These are phyloP conservation scores for Axinella damicornis DNA, from an alignment of 37 sponge, comb jelly and placozoan genomes.

Conservation along the genomic window DNA sequence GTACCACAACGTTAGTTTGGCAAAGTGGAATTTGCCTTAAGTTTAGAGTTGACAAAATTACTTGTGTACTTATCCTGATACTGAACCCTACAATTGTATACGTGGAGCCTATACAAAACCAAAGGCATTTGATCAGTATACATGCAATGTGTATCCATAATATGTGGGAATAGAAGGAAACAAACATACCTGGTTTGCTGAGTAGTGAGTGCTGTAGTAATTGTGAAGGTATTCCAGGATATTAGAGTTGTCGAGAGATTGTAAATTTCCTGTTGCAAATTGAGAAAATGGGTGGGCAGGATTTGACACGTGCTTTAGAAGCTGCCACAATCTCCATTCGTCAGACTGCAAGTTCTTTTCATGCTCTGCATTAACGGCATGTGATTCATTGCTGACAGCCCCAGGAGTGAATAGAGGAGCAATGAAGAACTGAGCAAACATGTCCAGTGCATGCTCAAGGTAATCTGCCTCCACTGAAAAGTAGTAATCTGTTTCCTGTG, in stretches of 20 bases:
- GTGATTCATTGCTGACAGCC: slow-evolving; percentile 68
- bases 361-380: slow-evolving; percentile 94
- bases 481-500: slow-evolving; percentile 91
- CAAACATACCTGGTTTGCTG: slow-evolving; percentile 74
- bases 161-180: too few relatives aligned
- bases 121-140: too few relatives aligned
- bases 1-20: too few relatives aligned
- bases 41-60: too few relatives aligned
- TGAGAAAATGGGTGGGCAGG: slow-evolving; percentile 63
- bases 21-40: too few relatives aligned
- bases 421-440: slow-evolving; percentile 92
- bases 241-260: slow-evolving; percentile 63
- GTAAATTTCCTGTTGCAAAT: slow-evolving; percentile 72
- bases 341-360: slow-evolving; percentile 67
- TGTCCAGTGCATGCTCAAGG: slow-evolving; percentile 80
- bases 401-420: slow-evolving; percentile 73
- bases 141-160: too few relatives aligned
- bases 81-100: too few relatives aligned
- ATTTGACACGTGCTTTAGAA: slow-evolving; percentile 79
- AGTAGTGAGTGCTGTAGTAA: slow-evolving; percentile 68
- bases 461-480: slow-evolving; percentile 66
- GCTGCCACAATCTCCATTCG: slow-evolving; percentile 79
- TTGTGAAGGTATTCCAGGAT: slow-evolving; percentile 28
- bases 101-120: too few relatives aligned
- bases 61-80: too few relatives aligned